Base-by-base conservation (phyloP, 2,888 invertebrate species). In the Disparrhopalites patrizii region DNA sequence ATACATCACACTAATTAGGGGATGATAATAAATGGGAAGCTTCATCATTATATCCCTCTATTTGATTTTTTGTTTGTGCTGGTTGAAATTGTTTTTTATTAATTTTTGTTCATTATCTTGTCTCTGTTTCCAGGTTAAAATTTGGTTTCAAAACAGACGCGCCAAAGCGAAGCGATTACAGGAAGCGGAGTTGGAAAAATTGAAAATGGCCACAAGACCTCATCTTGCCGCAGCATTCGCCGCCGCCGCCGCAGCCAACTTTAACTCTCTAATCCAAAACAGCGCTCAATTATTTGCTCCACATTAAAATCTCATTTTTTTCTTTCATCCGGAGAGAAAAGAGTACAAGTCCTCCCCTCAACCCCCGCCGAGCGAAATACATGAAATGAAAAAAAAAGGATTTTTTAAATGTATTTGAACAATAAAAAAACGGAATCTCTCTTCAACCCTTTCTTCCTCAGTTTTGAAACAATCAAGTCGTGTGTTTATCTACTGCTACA, bases 131-230 rank as follows among this genome's bases (percentile, higher is more conserved):
- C 84, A 85, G 79, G 82, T 82, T 55, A 79, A 79, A 70, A 78
- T 78, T 56, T 78, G 78, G 78, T 78, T 78, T 72, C 78, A 78
- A 70, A 80, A 80, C 70, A 72, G 79, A 50, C 70, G 79, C 61
- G 85, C 85, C 61, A 85, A 85, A 76, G 85, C 85, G 55, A 85
- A 85, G 77, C 81, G 82, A 50, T 84, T 85, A 76, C 78, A 85
- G 47, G 79, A 85, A 23, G 83, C 84, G 73, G 85, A 85, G 77
- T 83, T 85, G 33, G 85, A 85, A 76, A 76, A 84, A 31, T 84
- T 85, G 76, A 83, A 84, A 77, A 77, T 83, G 68, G 82, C 83
- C 10, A 82, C 83, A 15, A 79, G 81, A 70, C 82, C 82, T 2
- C 75, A 73, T 68, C 66, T 70, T 18, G 74, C 75, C 38, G 73